Percentiles rank a stretch among this genome's conserved stretches.
These are phyloP conservation scores for Drosophila sulfurigaster DNA, from an alignment of 1,140 invertebrate genomes.

Conservation along the genomic window DNA sequence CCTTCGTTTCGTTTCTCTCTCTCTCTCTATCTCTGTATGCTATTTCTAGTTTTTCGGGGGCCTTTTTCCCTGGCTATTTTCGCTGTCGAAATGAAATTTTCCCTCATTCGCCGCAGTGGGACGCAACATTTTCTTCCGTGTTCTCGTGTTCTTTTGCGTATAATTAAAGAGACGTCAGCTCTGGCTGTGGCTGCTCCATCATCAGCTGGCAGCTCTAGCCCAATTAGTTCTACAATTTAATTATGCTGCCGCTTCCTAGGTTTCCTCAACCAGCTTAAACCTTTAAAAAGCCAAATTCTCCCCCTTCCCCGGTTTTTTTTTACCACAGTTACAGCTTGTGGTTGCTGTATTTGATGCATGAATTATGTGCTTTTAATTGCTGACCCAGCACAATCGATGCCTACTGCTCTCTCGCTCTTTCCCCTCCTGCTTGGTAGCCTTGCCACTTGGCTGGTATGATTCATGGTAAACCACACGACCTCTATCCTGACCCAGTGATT, in stretches of 20 bases:
- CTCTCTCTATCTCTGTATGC: too few species aligned
- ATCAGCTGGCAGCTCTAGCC: slow-evolving; percentile 37
- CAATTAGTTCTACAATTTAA: slow-evolving; percentile 79
- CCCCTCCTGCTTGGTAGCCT: neutral
- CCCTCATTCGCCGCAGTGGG: neutral
- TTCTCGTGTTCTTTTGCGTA: slow-evolving; percentile 40
- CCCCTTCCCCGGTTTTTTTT: neutral
- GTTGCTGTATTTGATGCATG: slow-evolving; percentile 57
- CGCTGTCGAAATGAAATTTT: neutral
- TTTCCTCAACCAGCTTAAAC: slow-evolving; percentile 16
- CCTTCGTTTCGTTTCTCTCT: slow-evolving; percentile 5
- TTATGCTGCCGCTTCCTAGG: slow-evolving; percentile 40
- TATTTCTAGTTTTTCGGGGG: neutral
- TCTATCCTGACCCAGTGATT: slow-evolving; percentile 59
- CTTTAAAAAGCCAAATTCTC: neutral
- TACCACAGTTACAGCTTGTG: neutral
- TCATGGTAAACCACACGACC: slow-evolving; percentile 40
- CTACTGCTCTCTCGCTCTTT: neutral
- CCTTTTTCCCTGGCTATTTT: neutral
- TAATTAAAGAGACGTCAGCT: slow-evolving; percentile 77
- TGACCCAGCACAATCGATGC: slow-evolving; percentile 53
- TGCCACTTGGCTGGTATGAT: slow-evolving; percentile 30
- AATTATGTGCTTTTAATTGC: slow-evolving; percentile 82
- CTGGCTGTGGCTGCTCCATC: slow-evolving; percentile 47
- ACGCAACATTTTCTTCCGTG: slow-evolving; percentile 30